phyloP scores from a whole-genome alignment of 2,888 invertebrate genomes.

The Smittia sp. region DNA sequence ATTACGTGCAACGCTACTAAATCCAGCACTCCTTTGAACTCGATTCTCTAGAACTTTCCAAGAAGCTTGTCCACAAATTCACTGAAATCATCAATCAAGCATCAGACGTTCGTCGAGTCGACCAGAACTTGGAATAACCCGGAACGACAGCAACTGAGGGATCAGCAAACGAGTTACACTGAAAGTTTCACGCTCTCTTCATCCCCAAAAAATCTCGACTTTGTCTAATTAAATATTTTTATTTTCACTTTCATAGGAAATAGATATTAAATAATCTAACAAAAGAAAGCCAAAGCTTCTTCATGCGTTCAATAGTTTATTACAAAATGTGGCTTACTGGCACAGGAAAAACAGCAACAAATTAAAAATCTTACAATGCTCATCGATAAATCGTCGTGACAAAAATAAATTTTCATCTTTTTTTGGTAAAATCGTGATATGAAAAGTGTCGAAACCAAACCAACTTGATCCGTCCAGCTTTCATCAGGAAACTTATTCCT shows the following conservation, averaged over 20 bases:
- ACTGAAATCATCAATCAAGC: too few species aligned
- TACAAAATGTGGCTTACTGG: conserved; percentile 17
- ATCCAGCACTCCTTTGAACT: too few species aligned
- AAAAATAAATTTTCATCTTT: conserved; percentile 15
- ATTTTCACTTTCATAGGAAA: background rate
- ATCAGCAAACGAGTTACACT: too few species aligned
- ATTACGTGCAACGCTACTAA: too few species aligned
- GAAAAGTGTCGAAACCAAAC: conserved; percentile 3
- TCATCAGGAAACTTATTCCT: background rate
- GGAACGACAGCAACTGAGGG: too few species aligned
- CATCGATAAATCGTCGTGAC: background rate
- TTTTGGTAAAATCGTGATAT: conserved; percentile 23
- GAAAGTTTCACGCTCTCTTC: too few species aligned
- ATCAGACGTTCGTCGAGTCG: too few species aligned
- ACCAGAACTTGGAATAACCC: too few species aligned
- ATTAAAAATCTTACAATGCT: conserved; percentile 10
- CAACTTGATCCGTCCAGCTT: background rate
- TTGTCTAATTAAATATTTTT: conserved; percentile 27
- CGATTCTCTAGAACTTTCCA: too few species aligned
- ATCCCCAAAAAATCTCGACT: too few species aligned
- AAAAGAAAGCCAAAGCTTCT: background rate
- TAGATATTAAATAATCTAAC: background rate
- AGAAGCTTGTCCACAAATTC: too few species aligned
- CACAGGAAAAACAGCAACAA: conserved; percentile 13
- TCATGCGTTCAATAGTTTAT: background rate